These are phyloP conservation scores for Atrichornis clamosus DNA, from an alignment of 2,113 vertebrate genomes.

Conservation along the genomic window DNA sequence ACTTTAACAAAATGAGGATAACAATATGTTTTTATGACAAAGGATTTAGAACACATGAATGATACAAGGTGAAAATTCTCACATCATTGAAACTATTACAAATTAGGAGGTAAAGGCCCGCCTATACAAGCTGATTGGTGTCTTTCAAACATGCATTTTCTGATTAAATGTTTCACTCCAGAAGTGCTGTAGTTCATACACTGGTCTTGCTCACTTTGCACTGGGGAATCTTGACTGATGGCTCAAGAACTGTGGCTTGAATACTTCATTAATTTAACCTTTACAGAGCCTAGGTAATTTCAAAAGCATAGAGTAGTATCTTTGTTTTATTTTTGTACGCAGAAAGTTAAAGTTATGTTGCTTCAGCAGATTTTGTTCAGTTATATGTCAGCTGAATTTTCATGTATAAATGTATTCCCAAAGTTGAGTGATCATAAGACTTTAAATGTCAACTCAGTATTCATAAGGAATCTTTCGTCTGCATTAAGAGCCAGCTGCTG, in stretches of 20 bases:
- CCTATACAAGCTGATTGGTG: neutral
- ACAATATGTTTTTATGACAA: neutral
- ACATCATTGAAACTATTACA: neutral
- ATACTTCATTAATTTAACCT: neutral
- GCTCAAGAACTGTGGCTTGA: neutral
- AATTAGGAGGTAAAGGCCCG: neutral
- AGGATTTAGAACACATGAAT: neutral
- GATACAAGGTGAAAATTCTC: neutral
- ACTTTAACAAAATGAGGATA: neutral
- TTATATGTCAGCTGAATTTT: conserved; percentile 8
- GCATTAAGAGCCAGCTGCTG: neutral
- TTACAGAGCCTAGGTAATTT: neutral
- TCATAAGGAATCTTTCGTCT: conserved; percentile 10
- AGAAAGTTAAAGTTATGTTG: neutral
- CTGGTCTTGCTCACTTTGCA: neutral
- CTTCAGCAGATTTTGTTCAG: neutral
- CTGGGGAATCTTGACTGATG: neutral
- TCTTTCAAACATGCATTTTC: neutral
- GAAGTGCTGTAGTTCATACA: neutral
- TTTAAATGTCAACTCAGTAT: conserved; percentile 49
- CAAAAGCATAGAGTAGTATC: neutral
- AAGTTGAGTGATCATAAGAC: conserved; percentile 5
- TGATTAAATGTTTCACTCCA: neutral
- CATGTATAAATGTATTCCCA: neutral
- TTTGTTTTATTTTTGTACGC: neutral